These are phyloP conservation scores for Drosophila nannoptera DNA, from an alignment of 1,140 invertebrate genomes.

Conservation along the genomic window DNA sequence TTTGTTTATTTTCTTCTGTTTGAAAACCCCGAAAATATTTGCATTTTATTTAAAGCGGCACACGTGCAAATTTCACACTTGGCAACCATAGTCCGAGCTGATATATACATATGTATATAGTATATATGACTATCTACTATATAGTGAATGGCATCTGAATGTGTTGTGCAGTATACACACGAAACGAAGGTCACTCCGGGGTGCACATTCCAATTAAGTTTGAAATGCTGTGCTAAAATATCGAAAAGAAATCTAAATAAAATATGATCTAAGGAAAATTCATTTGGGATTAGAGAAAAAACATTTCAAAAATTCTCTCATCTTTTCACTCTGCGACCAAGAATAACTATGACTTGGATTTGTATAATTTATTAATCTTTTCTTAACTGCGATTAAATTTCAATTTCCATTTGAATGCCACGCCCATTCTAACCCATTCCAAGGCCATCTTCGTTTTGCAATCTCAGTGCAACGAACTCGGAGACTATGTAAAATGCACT, in stretches of 20 bases:
- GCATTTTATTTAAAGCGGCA: conserved; percentile 4
- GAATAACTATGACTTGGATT: no score
- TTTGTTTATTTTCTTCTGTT: neutral
- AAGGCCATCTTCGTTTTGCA: conserved; percentile 7
- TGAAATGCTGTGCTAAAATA: neutral
- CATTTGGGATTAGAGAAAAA: no score
- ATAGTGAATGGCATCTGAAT: neutral
- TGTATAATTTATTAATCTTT: neutral
- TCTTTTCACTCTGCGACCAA: no score
- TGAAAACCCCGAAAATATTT: conserved; percentile 1
- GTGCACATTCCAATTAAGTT: neutral
- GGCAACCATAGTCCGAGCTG: neutral
- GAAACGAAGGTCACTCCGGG: neutral
- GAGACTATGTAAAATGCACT: conserved; percentile 36
- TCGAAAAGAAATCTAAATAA: neutral
- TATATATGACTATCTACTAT: neutral
- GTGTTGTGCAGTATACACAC: neutral
- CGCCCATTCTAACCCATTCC: neutral
- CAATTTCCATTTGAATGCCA: neutral
- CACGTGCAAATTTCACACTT: conserved; percentile 11
- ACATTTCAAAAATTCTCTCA: neutral
- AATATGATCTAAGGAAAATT: neutral
- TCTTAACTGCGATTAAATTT: neutral
- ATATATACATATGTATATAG: neutral
- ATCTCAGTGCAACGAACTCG: conserved; percentile 61